phyloP scores from a whole-genome alignment of 2,888 invertebrate species.

The Leucophenga montana region DNA sequence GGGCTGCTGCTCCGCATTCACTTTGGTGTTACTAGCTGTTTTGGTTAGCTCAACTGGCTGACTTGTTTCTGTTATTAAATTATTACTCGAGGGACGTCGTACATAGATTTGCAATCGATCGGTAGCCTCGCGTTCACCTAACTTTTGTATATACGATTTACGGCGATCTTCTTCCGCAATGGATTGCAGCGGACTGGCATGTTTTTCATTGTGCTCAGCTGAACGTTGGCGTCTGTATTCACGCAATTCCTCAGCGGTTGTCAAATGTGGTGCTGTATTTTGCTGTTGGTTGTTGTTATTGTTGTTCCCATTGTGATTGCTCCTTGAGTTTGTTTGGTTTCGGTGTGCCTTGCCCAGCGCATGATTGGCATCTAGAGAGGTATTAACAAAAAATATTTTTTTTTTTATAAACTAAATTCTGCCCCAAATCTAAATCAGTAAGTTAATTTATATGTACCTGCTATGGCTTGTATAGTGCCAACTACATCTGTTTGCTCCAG shows the following conservation, averaged over 20 bases:
- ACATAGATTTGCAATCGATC: conserved; percentile 78
- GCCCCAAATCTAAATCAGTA: background rate
- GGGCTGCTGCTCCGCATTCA: conserved; percentile 34
- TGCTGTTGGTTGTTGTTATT: conserved; percentile 20
- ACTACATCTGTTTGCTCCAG: conserved; percentile 89
- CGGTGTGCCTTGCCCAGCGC: conserved; percentile 82
- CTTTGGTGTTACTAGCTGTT: conserved; percentile 52
- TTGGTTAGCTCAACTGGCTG: conserved; percentile 32
- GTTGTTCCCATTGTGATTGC: conserved; percentile 77
- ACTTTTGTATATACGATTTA: conserved; percentile 75
- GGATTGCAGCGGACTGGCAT: conserved; percentile 74
- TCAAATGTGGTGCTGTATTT: conserved; percentile 38
- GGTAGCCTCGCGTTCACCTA: conserved; percentile 74
- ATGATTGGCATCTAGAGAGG: conserved; percentile 60
- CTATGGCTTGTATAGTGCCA: conserved; percentile 88
- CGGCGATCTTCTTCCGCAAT: conserved; percentile 79
- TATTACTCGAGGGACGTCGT: conserved; percentile 73
- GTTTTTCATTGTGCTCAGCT: conserved; percentile 73
- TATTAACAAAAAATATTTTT: conserved; percentile 12
- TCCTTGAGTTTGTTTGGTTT: conserved; percentile 78
- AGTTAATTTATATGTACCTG: conserved; percentile 76
- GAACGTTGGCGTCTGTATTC: conserved; percentile 77
- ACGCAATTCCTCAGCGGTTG: conserved; percentile 76
- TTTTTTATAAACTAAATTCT: background rate
- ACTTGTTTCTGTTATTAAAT: conserved; percentile 31